Evolutionary conservation across 92 coral and sea anemone genomes (phyloP), one percentile per base, ranked within the genome.

Genomic region (Porites rus): DNA sequence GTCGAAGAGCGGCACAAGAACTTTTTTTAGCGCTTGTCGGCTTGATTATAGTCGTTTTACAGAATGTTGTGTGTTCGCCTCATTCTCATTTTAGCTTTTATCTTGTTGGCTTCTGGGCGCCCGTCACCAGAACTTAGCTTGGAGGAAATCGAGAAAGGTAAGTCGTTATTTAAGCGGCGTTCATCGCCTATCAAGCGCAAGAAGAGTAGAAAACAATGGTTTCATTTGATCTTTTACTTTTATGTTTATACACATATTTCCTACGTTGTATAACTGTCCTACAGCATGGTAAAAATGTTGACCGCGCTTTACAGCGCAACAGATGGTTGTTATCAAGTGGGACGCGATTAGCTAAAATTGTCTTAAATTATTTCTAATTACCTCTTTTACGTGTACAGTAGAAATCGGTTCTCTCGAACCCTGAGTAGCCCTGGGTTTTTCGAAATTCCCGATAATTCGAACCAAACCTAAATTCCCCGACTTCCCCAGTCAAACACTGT

Each of bases 41-140:
- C 16, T 56, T 52, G 7, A 21, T 16, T 1, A 43, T 67, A 24
- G 52, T 53, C 53, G 22, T 20, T n/a, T 1, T 9, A 13, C 70
- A 74, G 63, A 38, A 83, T 74, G 80, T 51, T 83, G 79, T 83
- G 65, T 50, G 62, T n/a, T 20, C 79, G 58, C 22, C 25, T 83
- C 7, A 20, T 22, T 22, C 50, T 83, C 8, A 51, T 83, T 62
- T 53, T 83, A 4, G n/a, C 46, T 38, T 5, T 78, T 24, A 16
- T 62, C 38, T 18, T 53, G 31, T 18, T 74, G 79, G 80, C 74
- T 18, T 83, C 80, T 73, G 80, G 73, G 64, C 69, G 73, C 56
- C 87, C 87, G 1, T n/a, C 46, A 7, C 86, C 86, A 70, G 87
- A 83, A 17, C 72, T 83, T 50, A 83, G 87, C 80, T 73, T 83